phyloP scores from a whole-genome alignment of 2,113 vertebrate species.

The Todiramphus saurophagus region DNA sequence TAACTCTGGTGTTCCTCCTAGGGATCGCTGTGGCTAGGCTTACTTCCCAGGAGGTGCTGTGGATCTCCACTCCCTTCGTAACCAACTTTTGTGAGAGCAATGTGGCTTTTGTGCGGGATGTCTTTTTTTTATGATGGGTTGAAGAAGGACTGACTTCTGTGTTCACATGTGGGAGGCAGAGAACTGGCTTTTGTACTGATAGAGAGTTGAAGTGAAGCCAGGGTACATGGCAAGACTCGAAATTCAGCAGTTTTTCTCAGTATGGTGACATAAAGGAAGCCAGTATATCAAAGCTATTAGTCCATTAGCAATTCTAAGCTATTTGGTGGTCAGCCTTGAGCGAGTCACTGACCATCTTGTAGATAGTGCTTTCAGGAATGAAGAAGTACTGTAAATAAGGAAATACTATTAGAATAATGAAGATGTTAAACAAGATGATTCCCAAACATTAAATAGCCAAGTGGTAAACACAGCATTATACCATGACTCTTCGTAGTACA shows the following conservation, averaged over 20 bases:
- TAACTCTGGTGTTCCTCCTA: background rate
- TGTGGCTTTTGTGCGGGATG: background rate
- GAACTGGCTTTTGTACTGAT: background rate
- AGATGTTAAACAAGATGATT: background rate
- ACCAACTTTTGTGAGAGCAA: background rate
- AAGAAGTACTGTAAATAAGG: background rate
- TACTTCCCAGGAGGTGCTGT: background rate
- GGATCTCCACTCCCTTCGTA: accelerated
- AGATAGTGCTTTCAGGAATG: background rate
- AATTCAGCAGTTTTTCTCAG: background rate
- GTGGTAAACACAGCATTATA: background rate
- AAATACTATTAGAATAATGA: background rate
- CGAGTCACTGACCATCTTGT: background rate
- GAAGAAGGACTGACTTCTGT: background rate
- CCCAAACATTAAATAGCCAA: background rate
- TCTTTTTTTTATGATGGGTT: background rate
- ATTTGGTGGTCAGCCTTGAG: background rate
- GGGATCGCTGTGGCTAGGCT: background rate
- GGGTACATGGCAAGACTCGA: background rate
- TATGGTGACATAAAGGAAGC: background rate
- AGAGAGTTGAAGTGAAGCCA: background rate
- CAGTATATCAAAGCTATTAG: accelerated
- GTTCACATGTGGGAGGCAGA: background rate
- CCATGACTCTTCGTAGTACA: background rate
- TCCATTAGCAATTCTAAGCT: background rate